Evolutionary conservation across 2,888 invertebrate species (phyloP).

Genomic region (Craniophora ligustri): DNA sequence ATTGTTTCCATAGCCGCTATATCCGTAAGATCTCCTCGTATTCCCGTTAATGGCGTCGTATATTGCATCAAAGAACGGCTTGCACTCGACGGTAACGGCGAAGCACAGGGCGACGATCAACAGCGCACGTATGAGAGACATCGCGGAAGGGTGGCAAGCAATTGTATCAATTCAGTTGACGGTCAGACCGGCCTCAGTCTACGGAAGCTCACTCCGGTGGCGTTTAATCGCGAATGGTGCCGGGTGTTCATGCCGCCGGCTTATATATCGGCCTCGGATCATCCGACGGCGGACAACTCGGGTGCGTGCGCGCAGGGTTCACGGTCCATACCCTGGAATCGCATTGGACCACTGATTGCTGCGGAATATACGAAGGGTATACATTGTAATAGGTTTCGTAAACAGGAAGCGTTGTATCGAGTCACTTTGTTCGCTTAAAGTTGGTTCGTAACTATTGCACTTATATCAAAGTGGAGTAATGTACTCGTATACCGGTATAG

Average conservation of each 20-base stretch:
- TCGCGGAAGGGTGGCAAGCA: conserved; percentile 81
- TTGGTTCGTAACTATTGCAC: conserved; percentile 52
- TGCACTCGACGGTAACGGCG: conserved; percentile 60
- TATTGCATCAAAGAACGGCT: conserved; percentile 84
- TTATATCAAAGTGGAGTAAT: conserved; percentile 52
- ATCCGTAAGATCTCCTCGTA: conserved; percentile 76
- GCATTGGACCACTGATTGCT: conserved; percentile 69
- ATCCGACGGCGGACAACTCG: conserved; percentile 80
- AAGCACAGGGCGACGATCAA: conserved; percentile 65
- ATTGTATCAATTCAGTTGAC: conserved; percentile 82
- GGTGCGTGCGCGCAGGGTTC: conserved; percentile 81
- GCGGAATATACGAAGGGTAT: conserved; percentile 71
- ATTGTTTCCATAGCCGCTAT: conserved; percentile 69
- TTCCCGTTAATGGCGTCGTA: conserved; percentile 83
- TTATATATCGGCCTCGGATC: conserved; percentile 88
- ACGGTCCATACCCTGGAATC: conserved; percentile 84
- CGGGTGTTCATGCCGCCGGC: conserved; percentile 77
- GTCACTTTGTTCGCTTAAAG: conserved; percentile 57
- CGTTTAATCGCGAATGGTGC: conserved; percentile 85
- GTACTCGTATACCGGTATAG: conserved; percentile 38
- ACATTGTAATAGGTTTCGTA: conserved; percentile 65
- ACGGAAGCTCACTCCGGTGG: conserved; percentile 81
- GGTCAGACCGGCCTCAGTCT: conserved; percentile 80
- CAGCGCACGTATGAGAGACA: conserved; percentile 69
- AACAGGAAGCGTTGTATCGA: conserved; percentile 66